A percentile compares a stretch with the other conserved stretches of the same genome.
Evolutionary conservation across 1,140 invertebrate genomes (phyloP).

Genomic region (Ostrea edulis): DNA sequence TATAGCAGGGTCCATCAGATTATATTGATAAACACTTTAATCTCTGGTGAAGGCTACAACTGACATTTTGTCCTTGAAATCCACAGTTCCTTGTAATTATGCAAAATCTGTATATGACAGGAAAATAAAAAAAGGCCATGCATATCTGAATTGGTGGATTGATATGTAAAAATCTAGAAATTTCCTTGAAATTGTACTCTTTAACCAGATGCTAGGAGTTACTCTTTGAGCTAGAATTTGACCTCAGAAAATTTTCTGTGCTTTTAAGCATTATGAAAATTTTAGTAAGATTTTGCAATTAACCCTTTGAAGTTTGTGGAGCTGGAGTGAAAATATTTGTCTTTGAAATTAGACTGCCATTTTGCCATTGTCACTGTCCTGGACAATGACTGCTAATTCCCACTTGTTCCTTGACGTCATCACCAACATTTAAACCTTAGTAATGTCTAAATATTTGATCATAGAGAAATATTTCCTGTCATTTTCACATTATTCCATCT

Average conservation of each 20-base stretch:
- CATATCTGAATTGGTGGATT: too few relatives aligned
- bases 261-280: not conserved
- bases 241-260: not conserved
- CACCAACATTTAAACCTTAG: not conserved
- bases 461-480: not conserved
- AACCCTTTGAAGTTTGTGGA: not conserved
- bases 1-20: not conserved
- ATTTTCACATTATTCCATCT: not conserved
- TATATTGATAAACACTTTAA: not conserved
- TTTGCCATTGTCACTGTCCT: not conserved
- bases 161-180: too few relatives aligned
- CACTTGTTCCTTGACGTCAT: not conserved
- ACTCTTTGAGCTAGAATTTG: not conserved
- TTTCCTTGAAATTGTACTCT: too few relatives aligned
- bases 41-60: not conserved
- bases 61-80: not conserved
- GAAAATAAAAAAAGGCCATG: too few relatives aligned
- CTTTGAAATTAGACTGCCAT: not conserved
- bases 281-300: not conserved
- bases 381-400: not conserved
- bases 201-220: too few relatives aligned
- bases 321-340: not conserved
- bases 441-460: not conserved
- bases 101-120: too few relatives aligned
- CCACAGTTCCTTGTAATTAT: not conserved